Evolutionary conservation across 2,113 vertebrate genomes (phyloP).

Genomic region (Reinhardtius hippoglossoides): DNA sequence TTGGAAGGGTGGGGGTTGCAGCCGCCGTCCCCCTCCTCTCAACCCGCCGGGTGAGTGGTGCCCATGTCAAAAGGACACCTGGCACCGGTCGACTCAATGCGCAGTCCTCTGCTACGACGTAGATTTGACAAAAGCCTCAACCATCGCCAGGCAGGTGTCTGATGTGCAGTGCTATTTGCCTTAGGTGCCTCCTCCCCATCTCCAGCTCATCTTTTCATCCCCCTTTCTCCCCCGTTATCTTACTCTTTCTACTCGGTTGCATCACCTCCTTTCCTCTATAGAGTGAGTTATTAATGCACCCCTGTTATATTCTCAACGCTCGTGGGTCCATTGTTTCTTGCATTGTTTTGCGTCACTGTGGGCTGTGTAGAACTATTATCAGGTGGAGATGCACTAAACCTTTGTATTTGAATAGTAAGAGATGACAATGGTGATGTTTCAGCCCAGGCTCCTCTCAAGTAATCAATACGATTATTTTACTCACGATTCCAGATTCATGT

Average conservation of each 20-base stretch:
- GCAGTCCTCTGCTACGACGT: slow-evolving; percentile 3
- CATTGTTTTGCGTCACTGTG: slow-evolving; percentile 75
- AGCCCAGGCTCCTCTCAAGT: background rate
- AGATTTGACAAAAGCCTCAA: slow-evolving; percentile 23
- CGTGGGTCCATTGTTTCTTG: slow-evolving; percentile 61
- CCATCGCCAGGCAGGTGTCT: slow-evolving; percentile 37
- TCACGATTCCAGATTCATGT: background rate
- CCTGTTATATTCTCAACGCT: slow-evolving; percentile 30
- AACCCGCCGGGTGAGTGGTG: slow-evolving; percentile 55
- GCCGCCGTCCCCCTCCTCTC: slow-evolving; percentile 27
- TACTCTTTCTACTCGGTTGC: slow-evolving; percentile 80
- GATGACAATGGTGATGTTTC: slow-evolving; percentile 1
- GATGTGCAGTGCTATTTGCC: slow-evolving; percentile 28
- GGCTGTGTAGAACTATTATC: background rate
- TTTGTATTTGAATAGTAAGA: slow-evolving; percentile 9
- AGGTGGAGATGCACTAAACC: background rate
- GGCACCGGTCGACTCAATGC: slow-evolving; percentile 46
- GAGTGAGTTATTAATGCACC: slow-evolving; percentile 53
- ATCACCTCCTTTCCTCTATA: slow-evolving; percentile 65
- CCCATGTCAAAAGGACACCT: slow-evolving; percentile 72
- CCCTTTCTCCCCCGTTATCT: background rate
- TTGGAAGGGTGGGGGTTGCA: slow-evolving; percentile 68
- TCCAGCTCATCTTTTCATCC: slow-evolving; percentile 24
- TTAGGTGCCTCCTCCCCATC: slow-evolving; percentile 18
- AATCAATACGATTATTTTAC: background rate